Conservation (phyloP, 1,140 invertebrate genomes). For the Chironomus striatipennis region DNA sequence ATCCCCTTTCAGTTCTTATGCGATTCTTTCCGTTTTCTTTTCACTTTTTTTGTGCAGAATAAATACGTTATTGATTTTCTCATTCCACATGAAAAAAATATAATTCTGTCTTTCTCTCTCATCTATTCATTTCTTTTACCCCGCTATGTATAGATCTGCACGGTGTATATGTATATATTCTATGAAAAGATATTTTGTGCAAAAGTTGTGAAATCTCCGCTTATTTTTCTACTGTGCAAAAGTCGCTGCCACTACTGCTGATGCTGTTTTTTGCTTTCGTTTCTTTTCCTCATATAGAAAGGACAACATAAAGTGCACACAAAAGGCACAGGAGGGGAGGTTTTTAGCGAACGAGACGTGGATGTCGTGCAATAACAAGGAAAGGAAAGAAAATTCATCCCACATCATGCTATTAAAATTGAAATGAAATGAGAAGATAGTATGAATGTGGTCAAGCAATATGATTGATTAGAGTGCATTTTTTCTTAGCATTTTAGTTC, state of each 20-base stretch:
- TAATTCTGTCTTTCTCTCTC: background rate
- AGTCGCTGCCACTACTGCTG: background rate
- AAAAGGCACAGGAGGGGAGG: no score
- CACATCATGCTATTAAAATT: background rate
- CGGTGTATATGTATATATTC: no score
- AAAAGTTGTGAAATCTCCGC: constrained; percentile 1
- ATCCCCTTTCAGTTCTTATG: background rate
- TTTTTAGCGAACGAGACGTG: no score
- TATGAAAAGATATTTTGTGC: background rate
- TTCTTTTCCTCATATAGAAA: no score
- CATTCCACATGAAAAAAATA: background rate
- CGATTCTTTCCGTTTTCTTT: background rate
- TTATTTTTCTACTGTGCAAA: background rate
- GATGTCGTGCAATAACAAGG: background rate
- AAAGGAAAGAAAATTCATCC: background rate
- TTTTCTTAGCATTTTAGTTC: no score
- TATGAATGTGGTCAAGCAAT: no score
- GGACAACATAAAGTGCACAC: no score
- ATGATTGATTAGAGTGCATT: no score
- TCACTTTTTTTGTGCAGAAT: constrained; percentile 6
- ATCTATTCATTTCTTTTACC: background rate
- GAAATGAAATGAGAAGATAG: no score
- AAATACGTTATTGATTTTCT: constrained; percentile 20
- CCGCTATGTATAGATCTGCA: background rate
- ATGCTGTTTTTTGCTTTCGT: no score